Evolutionary conservation across 2,113 vertebrate genomes (phyloP).

Genomic region (Sturnus vulgaris): DNA sequence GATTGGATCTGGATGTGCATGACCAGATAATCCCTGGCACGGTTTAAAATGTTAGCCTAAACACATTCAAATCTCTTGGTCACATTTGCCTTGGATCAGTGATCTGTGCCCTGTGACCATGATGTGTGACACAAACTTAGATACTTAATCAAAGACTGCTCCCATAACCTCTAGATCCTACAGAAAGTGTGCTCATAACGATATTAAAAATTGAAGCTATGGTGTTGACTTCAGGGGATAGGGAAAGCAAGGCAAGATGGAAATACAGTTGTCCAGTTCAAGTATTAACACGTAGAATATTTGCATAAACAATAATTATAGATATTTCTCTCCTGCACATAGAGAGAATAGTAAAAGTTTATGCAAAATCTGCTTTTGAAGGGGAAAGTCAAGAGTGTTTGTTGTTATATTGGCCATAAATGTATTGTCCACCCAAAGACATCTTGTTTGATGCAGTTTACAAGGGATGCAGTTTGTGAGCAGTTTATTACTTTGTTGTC

Average conservation of each 20-base stretch:
- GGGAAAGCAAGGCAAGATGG: neutral
- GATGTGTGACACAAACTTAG: neutral
- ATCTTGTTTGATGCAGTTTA: neutral
- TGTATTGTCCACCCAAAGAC: neutral
- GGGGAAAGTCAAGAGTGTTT: neutral
- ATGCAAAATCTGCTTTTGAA: neutral
- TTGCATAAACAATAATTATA: neutral
- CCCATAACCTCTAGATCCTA: fast-evolving
- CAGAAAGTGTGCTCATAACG: neutral
- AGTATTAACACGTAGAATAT: neutral
- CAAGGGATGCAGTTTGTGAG: neutral
- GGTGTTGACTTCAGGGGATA: neutral
- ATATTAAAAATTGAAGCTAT: neutral
- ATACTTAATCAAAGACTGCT: neutral
- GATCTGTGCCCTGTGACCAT: neutral
- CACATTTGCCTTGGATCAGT: neutral
- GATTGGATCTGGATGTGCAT: neutral
- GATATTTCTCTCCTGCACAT: neutral
- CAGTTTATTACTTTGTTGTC: neutral
- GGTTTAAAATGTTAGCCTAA: neutral
- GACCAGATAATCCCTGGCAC: neutral
- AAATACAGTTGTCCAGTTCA: neutral
- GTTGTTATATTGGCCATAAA: neutral
- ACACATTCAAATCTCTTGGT: neutral
- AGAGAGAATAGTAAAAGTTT: neutral